Evolutionary conservation across 2,888 invertebrate genomes (phyloP), one percentile per base, ranked within the genome.

Genomic region (Amiota mariae): DNA sequence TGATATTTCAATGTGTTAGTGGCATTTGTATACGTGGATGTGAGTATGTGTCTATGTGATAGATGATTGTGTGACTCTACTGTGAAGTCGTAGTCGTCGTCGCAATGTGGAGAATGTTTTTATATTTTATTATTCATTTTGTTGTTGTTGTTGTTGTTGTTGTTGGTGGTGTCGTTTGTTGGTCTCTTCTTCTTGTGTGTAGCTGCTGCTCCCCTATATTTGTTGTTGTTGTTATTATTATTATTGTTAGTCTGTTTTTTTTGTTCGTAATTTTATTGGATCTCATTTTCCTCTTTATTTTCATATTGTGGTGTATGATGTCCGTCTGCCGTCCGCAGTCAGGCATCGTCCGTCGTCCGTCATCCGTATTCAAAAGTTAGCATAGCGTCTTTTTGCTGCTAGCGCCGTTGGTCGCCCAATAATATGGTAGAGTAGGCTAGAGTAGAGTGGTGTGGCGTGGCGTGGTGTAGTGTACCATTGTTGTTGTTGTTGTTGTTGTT

Each of bases 81-180:
- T 56, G 18, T 24, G 24, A 3, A 24, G 24, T 8, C 46, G 15
- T 36, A 47, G 24, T 61, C 20, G 24, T 61, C 61, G 75, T 74
- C 63, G 66, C 61, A 20, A 63, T 61, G 70, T 77, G 77, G 77
- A 80, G 82, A 79, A 73, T 82, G 76, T 77, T 51, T n/a, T 51
- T 51, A 51, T 51, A 80, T 79, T 75, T 80, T 77, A 36, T 36
- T 36, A 36, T 73, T 59, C 59, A 59, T 71, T 48, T 77, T 82
- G 77, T 72, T 77, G 72, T 72, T 77, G 73, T 78, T 70, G 76
- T 76, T 71, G 20, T 4, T 15, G 71, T 51, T 15, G 71, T 51
- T 36, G n/a, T 13, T 54, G 64, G n/a, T 64, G 20, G 13, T 15
- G 71, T 51, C 24, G 61, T n/a, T 12, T 36, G n/a, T 13, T 54